Conservation (phyloP, 2,888 invertebrate genomes). For the Ctena decussata region DNA sequence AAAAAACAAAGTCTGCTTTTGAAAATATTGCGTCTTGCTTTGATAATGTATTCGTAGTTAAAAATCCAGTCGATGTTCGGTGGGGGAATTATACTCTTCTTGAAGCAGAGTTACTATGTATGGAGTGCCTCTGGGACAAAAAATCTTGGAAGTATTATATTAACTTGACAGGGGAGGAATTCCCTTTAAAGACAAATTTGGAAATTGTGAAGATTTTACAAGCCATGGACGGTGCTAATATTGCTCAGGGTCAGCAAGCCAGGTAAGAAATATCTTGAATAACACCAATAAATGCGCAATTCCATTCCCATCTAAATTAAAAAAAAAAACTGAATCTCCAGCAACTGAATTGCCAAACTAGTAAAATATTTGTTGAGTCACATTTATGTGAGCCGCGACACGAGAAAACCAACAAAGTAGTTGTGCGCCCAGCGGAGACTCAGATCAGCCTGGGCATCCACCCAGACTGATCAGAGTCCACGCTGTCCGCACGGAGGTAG, state of each 20-base stretch:
- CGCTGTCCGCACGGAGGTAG: too few species aligned
- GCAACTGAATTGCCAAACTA: too few species aligned
- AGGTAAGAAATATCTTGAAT: too few species aligned
- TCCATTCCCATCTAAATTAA: too few species aligned
- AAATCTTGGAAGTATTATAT: constrained; percentile 84
- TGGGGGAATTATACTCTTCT: constrained; percentile 82
- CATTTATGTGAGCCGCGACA: too few species aligned
- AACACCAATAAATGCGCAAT: too few species aligned
- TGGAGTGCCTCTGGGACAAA: constrained; percentile 72
- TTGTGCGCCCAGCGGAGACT: too few species aligned
- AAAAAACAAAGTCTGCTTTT: constrained; percentile 66
- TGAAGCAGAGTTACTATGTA: constrained; percentile 82
- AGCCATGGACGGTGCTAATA: constrained; percentile 82
- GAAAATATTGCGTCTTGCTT: constrained; percentile 76
- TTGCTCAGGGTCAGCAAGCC: not conserved
- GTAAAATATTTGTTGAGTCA: too few species aligned
- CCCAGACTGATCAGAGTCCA: too few species aligned
- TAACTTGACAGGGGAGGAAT: constrained; percentile 83
- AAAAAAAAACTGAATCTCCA: too few species aligned
- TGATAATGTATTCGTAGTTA: constrained; percentile 82
- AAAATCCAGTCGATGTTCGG: constrained; percentile 67
- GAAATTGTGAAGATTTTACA: constrained; percentile 82
- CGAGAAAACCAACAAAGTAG: too few species aligned
- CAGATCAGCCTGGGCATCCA: too few species aligned
- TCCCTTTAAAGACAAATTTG: constrained; percentile 83